Conservation (phyloP, 2,113 vertebrate species). For the Oreochromis spilurus region DNA sequence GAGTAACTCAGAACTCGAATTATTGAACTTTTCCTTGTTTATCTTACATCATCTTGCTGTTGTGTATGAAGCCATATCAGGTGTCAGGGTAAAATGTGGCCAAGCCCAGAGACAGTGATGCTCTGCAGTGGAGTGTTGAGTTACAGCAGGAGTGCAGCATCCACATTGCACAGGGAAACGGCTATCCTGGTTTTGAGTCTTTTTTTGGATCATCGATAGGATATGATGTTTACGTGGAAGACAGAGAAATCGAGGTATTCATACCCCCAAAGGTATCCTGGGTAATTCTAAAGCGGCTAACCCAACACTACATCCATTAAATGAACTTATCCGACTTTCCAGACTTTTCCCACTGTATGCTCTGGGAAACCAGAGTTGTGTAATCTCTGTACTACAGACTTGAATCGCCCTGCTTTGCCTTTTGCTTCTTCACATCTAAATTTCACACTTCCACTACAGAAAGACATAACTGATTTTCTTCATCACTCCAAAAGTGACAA, state of each 20-base stretch:
- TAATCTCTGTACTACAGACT: background rate
- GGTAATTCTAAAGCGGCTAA: background rate
- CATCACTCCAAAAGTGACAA: background rate
- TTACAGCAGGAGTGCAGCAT: slow-evolving; percentile 37
- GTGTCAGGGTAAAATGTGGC: slow-evolving; percentile 12
- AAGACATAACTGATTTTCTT: background rate
- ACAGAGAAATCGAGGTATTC: background rate
- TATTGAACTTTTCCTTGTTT: background rate
- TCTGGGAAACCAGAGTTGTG: background rate
- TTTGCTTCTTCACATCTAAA: background rate
- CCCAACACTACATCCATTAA: background rate
- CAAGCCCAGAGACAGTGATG: slow-evolving; percentile 12
- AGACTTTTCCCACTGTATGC: background rate
- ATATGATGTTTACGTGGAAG: background rate
- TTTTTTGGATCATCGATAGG: background rate
- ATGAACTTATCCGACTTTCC: background rate
- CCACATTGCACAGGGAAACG: background rate
- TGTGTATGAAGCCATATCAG: background rate
- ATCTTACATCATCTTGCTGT: background rate
- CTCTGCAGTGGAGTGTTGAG: slow-evolving; percentile 57
- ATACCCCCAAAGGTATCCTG: background rate
- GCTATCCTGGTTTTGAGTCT: background rate
- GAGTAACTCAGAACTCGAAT: background rate
- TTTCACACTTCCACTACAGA: background rate
- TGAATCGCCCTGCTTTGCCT: background rate